A percentile compares a stretch with the other conserved stretches of the same genome.
phyloP scores from a whole-genome alignment of 2,113 vertebrate genomes.

The Lota lota region DNA sequence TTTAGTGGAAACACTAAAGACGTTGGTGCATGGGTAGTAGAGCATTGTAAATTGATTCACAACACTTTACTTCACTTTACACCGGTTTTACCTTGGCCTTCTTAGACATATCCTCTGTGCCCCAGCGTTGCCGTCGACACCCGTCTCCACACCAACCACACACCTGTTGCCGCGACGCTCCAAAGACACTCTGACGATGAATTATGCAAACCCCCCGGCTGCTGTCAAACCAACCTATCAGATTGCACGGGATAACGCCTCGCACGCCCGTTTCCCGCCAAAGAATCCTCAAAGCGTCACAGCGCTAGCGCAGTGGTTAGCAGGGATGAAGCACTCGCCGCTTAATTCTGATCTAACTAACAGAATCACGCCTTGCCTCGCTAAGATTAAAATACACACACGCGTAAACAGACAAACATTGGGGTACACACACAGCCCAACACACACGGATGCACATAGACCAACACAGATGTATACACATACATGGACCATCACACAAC shows the following conservation, averaged over 20 bases:
- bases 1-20: too few relatives aligned
- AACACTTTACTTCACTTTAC: too few relatives aligned
- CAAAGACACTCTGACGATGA: constrained; percentile 60
- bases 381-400: too few relatives aligned
- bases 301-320: too few relatives aligned
- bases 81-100: constrained; percentile 66
- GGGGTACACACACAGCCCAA: constrained; percentile 24
- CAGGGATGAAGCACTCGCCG: too few relatives aligned
- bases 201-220: constrained; percentile 71
- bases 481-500: not conserved
- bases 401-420: constrained; percentile 10
- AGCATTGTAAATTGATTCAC: constrained; percentile 1
- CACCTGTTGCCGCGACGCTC: constrained; percentile 52
- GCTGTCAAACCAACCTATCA: constrained; percentile 60
- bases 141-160: constrained; percentile 28
- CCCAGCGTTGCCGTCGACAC: not conserved
- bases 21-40: not conserved
- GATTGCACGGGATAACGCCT: constrained; percentile 44
- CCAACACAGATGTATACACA: too few relatives aligned
- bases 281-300: too few relatives aligned
- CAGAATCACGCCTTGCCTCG: too few relatives aligned
- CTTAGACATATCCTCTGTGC: constrained; percentile 63
- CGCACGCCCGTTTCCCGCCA: constrained; percentile 17
- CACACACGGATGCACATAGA: not conserved
- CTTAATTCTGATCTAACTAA: too few relatives aligned